phyloP scores from a whole-genome alignment of 2,888 invertebrate species.

The Thera obeliscata region DNA sequence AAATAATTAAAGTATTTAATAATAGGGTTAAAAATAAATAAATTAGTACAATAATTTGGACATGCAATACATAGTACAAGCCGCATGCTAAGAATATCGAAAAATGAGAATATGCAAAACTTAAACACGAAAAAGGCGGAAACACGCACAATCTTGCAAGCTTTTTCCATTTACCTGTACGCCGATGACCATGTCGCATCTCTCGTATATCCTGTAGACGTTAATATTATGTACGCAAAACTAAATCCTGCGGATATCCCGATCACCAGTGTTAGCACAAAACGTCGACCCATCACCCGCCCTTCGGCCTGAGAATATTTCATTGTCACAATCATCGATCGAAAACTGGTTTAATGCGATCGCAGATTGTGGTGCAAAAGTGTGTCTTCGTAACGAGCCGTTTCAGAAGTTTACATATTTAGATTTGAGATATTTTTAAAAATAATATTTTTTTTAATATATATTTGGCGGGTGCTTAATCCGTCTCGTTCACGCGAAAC shows the following conservation, averaged over 20 bases:
- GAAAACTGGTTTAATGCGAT: slow-evolving; percentile 35
- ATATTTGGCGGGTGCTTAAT: neutral
- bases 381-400: slow-evolving; percentile 32
- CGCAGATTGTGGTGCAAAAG: slow-evolving; percentile 19
- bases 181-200: slow-evolving; percentile 72
- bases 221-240: slow-evolving; percentile 89
- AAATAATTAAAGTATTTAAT: too few species aligned
- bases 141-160: slow-evolving; percentile 48
- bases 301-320: slow-evolving; percentile 73
- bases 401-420: neutral
- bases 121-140: slow-evolving; percentile 19
- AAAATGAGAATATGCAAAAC: slow-evolving; percentile 18
- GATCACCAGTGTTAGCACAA: slow-evolving; percentile 88
- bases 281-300: slow-evolving; percentile 86
- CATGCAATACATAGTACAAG: slow-evolving; percentile 8
- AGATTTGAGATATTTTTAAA: neutral
- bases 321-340: slow-evolving; percentile 45
- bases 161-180: slow-evolving; percentile 76
- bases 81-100: slow-evolving; percentile 22
- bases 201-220: slow-evolving; percentile 81
- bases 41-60: neutral
- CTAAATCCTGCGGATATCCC: slow-evolving; percentile 91
- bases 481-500: neutral
- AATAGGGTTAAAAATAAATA: too few species aligned
- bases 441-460: too few species aligned